A percentile compares a stretch with the other conserved stretches of the same genome.
Conservation (phyloP, 1,140 invertebrate species). For the Chironomus tepperi region DNA sequence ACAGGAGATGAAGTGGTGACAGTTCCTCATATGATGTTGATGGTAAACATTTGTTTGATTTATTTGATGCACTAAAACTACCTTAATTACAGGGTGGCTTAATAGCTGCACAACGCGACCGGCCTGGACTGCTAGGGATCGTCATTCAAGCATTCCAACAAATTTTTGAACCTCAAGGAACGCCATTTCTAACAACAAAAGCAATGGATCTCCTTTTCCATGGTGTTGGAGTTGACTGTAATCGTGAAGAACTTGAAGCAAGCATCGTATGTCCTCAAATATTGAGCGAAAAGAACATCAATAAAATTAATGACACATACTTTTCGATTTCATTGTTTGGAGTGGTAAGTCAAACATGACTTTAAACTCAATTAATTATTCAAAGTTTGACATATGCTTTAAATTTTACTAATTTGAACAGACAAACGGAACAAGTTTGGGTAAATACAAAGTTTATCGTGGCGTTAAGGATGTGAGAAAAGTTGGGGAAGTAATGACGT, state of each 20-base stretch:
- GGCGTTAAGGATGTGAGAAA: not conserved
- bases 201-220: conserved; percentile 60
- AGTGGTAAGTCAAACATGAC: conserved; percentile 43
- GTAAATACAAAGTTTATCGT: not conserved
- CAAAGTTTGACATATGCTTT: not conserved
- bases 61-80: too few species aligned
- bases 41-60: too few species aligned
- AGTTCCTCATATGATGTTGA: conserved; percentile 50
- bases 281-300: conserved; percentile 38
- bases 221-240: conserved; percentile 59
- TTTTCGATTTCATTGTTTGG: conserved; percentile 61
- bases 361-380: not conserved
- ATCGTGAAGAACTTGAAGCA: conserved; percentile 57
- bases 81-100: conserved; percentile 38
- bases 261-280: conserved; percentile 56
- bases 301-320: conserved; percentile 47
- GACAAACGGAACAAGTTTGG: not conserved
- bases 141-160: conserved; percentile 46
- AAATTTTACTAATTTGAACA: not conserved
- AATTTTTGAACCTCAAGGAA: conserved; percentile 51
- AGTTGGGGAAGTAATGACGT: not conserved
- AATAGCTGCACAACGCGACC: conserved; percentile 42
- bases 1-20: conserved; percentile 61
- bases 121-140: conserved; percentile 52
- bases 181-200: conserved; percentile 50